Conservation (phyloP, 2,113 vertebrate species). For the Phrynosoma blainvillii region DNA sequence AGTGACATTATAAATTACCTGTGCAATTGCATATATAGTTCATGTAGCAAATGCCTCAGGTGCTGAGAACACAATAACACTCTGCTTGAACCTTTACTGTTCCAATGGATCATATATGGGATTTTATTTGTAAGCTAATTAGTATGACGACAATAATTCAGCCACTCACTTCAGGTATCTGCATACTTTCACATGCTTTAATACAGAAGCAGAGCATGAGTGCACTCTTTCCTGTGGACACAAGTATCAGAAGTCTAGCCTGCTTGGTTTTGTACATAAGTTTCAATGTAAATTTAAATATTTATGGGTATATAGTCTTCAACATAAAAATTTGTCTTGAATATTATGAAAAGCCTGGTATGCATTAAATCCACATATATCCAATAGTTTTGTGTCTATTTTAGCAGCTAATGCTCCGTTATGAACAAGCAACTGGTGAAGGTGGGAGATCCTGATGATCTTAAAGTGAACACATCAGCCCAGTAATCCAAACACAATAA, state of each 20-base stretch:
- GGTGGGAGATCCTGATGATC: not conserved
- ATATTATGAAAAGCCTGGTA: not conserved
- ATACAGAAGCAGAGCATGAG: not conserved
- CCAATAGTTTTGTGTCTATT: not conserved
- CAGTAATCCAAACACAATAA: not conserved
- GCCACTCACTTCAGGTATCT: not conserved
- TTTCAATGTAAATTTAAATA: not conserved
- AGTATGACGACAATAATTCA: conserved; percentile 12
- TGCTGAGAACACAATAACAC: conserved; percentile 30
- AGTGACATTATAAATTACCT: not conserved
- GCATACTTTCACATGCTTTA: not conserved
- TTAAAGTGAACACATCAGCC: not conserved
- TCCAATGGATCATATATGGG: conserved; percentile 5
- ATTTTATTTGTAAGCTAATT: not conserved
- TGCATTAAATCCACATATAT: not conserved
- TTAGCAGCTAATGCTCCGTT: not conserved
- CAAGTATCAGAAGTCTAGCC: not conserved
- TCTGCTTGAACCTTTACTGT: conserved; percentile 7
- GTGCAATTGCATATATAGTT: not conserved
- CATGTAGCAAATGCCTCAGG: not conserved
- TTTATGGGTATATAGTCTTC: not conserved
- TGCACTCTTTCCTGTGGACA: not conserved
- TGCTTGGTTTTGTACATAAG: not conserved
- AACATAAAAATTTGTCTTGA: not conserved
- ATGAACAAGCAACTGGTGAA: not conserved